Conservation (phyloP, 1,140 invertebrate species). For the Ladona fulva region DNA sequence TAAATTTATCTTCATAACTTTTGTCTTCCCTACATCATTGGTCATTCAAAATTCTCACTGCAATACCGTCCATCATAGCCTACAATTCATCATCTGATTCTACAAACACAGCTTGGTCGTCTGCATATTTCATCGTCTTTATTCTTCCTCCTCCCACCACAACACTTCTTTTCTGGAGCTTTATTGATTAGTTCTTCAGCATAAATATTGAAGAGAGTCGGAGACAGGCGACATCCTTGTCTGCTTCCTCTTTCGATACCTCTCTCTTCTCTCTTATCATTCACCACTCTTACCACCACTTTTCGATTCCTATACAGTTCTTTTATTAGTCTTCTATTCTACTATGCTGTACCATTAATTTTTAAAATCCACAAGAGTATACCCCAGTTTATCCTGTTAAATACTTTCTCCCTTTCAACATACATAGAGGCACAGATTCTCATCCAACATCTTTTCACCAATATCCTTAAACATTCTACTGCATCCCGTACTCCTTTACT, state of each 20-base stretch:
- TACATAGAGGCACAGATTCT: not conserved
- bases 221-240: not conserved
- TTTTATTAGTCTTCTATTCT: not conserved
- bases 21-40: not conserved
- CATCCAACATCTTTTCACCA: not conserved
- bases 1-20: not conserved
- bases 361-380: not conserved
- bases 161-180: too few species aligned
- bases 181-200: too few species aligned
- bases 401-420: not conserved
- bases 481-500: not conserved
- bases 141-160: too few species aligned
- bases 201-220: too few species aligned
- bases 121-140: not conserved
- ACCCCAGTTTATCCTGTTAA: not conserved
- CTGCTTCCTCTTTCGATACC: not conserved
- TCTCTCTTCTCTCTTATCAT: not conserved
- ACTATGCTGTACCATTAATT: not conserved
- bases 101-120: not conserved
- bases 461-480: not conserved
- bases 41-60: not conserved
- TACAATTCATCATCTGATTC: not conserved
- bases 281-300: not conserved
- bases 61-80: not conserved
- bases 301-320: not conserved